A percentile compares a stretch with the other conserved stretches of the same genome.
Evolutionary conservation across 2,113 vertebrate species (phyloP).

Genomic region (Microcebus tavaratra): DNA sequence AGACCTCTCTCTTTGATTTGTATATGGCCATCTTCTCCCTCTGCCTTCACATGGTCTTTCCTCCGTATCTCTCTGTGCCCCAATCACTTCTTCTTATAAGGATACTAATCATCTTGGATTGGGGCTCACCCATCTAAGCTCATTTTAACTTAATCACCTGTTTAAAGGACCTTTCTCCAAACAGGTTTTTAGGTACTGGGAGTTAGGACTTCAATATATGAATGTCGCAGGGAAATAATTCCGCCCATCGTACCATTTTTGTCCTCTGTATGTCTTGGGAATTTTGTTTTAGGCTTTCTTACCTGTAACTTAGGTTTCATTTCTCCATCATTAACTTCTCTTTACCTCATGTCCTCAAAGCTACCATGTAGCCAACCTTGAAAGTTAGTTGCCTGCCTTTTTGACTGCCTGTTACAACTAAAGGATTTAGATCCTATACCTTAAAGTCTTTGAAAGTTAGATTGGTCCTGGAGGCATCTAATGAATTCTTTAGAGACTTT

Average conservation of each 20-base stretch:
- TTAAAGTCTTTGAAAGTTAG: neutral
- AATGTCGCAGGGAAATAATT: neutral
- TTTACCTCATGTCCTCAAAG: neutral
- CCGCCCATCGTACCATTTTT: neutral
- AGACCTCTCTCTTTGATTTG: neutral
- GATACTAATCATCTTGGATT: neutral
- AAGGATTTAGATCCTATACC: neutral
- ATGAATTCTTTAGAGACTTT: neutral
- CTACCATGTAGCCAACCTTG: neutral
- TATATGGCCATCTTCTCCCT: neutral
- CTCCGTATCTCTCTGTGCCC: neutral
- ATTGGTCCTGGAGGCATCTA: neutral
- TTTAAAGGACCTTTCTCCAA: neutral
- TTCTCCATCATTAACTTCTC: neutral
- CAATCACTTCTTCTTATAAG: neutral
- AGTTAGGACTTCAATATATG: neutral
- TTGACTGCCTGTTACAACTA: neutral
- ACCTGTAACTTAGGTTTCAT: neutral
- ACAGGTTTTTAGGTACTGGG: neutral
- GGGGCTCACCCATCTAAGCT: neutral
- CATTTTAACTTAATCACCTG: neutral
- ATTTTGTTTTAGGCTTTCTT: neutral
- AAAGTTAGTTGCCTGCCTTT: neutral
- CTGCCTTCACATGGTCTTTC: neutral
- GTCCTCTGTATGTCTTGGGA: neutral